Base-by-base conservation (phyloP, 2,797 vertebrate genomes). In the Cacajao melanocephalus region DNA sequence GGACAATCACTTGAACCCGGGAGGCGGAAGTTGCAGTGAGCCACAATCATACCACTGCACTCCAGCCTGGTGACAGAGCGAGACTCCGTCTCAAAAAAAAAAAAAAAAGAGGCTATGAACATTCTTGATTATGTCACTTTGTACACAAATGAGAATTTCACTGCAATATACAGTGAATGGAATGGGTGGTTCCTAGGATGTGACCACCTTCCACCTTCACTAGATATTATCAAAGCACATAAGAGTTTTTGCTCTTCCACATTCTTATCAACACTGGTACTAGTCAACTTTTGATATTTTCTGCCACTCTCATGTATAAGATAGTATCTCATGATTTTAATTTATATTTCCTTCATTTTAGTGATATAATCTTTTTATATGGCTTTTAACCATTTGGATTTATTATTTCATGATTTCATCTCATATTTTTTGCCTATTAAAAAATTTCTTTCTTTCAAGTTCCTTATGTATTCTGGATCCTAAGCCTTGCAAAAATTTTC, bases 291-390 rank as follows among this genome's bases (percentile, higher is more conserved):
- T 30, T 24, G 52, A 92, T 17, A 14, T 73, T n/a, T 81, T 92
- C 75, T 85, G n/a, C 76, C 61, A 48, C 20, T 81, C 46, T 93
- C 24, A 70, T 13, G 6, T 70, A 73, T 80, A 33, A 94, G 89
- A 88, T 61, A 64, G 28, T 17, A 92, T 61, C 57, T 95, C 61
- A 50, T 17, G 4, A 19, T 82, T 94, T 87, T 94, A 70, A 87
- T 89, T 82, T 96, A 30, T 50, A 93, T 86, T 44, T 93, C 57
- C 30, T 50, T 70, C 22, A 57, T 46, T 95, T 95, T 87, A 85
- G 15, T 90, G 19, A 94, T 39, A 8, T 7, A 67, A 48, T 84
- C 55, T 75, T 93, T 94, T 33, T 46, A 94, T 58, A 83, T 70
- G n/a, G 67, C 73, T 90, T 61, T 73, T 88, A 93, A 64, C 19